Base-by-base conservation (phyloP, 2,888 invertebrate species). In the Cerceris ruficornis region DNA sequence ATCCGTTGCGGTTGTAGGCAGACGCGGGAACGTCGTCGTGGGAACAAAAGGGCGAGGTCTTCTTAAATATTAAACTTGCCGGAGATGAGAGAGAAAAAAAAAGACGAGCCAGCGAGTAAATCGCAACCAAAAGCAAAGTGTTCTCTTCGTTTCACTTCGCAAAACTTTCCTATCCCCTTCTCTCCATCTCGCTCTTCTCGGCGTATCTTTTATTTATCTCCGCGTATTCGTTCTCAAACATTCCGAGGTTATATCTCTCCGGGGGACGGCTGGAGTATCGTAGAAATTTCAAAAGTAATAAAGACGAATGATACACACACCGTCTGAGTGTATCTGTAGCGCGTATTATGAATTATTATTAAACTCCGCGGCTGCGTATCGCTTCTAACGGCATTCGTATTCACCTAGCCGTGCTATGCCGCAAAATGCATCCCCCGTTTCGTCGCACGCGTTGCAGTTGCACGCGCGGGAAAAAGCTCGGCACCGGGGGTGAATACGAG, bases 51-150 rank as follows among this genome's bases (percentile, higher is more conserved):
- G 60, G 8, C 57, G 28, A 28, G 4, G 28, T 28, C 42, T 61
- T 68, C 57, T 69, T 70, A 62, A 69, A 69, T 78, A 78, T 71
- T 65, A 66, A 75, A 77, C 66, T 69, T 50, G 11, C 70, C 52
- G 43, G 70, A 41, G 43, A 46, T 39, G 17, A 57, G 61, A 67
- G n/a, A n/a, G n/a, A 58, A 71, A 73, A 74, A 73, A 73, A 65
- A 54, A 74, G 59, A n/a, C n/a, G n/a, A n/a, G n/a, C n/a, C 69
- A 74, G 66, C 55, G 50, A 65, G 60, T 69, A 62, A 65, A 65
- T 42, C 15, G 42, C 28, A 49, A 5, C 46, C 46, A 46, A 60
- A 60, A 6, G 43, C 28, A 28, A 28, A 28, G 28, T 8, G 17
- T 15, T 17, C 55, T 55, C 7, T 43, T 7, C 55, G 11, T 55